Conservation (phyloP, 2,797 vertebrate species). For the Hemibagrus guttatus region DNA sequence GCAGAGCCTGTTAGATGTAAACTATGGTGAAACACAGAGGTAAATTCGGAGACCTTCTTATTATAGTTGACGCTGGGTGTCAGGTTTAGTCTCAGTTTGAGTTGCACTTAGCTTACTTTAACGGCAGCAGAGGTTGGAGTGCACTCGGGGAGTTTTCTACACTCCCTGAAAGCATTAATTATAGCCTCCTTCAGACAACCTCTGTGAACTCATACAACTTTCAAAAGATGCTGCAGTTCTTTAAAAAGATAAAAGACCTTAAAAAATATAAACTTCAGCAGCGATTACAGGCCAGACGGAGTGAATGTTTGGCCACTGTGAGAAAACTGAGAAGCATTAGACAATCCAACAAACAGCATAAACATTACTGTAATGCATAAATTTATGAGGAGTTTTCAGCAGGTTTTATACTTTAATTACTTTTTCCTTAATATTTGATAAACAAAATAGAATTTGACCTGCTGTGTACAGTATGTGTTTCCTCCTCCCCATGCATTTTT, state of each 20-base stretch:
- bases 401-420: not conserved
- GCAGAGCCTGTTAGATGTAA: not conserved
- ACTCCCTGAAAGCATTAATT: conserved; percentile 51
- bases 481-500: conserved; percentile 5
- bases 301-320: conserved; percentile 1
- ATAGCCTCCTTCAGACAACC: conserved; percentile 48
- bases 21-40: not conserved
- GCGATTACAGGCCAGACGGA: conserved; percentile 32
- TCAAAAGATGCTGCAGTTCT: conserved; percentile 43
- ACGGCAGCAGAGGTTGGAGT: conserved; percentile 60
- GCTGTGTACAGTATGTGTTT: not conserved
- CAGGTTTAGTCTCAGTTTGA: conserved; percentile 63
- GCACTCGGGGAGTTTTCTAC: conserved; percentile 43
- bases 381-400: not conserved
- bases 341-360: not conserved
- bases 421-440: conserved; percentile 2
- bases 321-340: conserved; percentile 15
- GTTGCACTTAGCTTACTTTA: conserved; percentile 61
- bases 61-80: conserved; percentile 61
- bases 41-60: conserved; percentile 13
- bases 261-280: conserved; percentile 40
- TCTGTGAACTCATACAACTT: conserved; percentile 44
- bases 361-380: not conserved
- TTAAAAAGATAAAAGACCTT: conserved; percentile 45
- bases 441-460: not conserved